These are phyloP conservation scores for Lamellibrachia satsuma DNA, from an alignment of 2,888 invertebrate genomes.

Conservation along the genomic window DNA sequence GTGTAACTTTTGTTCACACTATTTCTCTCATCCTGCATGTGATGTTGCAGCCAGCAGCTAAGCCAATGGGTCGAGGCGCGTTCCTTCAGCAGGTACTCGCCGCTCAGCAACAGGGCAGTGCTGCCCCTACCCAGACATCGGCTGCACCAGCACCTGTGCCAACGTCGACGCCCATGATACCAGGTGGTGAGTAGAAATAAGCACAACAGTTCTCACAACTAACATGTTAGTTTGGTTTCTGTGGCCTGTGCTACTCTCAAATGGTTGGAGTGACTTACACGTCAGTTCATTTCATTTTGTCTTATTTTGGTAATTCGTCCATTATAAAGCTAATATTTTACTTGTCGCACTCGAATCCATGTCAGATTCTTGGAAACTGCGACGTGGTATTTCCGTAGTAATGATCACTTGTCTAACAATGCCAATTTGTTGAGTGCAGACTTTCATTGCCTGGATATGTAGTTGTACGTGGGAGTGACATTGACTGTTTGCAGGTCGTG, in stretches of 20 bases:
- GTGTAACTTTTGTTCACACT: too few species aligned
- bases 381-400: too few species aligned
- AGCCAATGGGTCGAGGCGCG: slow-evolving; percentile 44
- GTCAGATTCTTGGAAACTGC: too few species aligned
- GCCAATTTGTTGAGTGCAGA: neutral
- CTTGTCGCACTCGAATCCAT: too few species aligned
- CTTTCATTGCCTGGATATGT: neutral
- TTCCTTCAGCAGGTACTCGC: slow-evolving; percentile 34
- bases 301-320: too few species aligned
- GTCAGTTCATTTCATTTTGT: too few species aligned
- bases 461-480: neutral
- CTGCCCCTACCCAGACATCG: slow-evolving; percentile 21
- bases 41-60: neutral
- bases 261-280: too few species aligned
- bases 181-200: neutral
- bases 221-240: neutral
- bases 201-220: neutral
- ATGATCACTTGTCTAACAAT: too few species aligned
- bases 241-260: neutral
- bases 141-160: slow-evolving; percentile 3
- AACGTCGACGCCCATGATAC: neutral
- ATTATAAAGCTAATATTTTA: too few species aligned
- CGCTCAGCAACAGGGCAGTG: slow-evolving; percentile 14
- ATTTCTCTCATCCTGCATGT: neutral
- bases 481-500: neutral